Conservation (phyloP, 53 echinoderm and acorn worm species). For the Astropecten irregularis region DNA sequence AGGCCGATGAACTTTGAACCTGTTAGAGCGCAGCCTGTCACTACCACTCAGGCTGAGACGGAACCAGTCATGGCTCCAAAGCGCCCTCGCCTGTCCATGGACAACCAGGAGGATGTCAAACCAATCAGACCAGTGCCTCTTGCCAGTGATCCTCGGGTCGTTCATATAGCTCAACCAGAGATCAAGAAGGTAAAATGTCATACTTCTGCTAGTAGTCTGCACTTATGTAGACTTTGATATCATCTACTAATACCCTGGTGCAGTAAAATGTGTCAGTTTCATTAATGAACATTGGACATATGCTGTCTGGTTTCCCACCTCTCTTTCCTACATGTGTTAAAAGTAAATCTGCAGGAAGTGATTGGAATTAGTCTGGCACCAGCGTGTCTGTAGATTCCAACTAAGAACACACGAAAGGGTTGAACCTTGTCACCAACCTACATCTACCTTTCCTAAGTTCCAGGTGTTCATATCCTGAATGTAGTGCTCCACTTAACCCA, state of each 20-base stretch:
- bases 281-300: not conserved
- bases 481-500: no score
- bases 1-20: constrained; percentile 65
- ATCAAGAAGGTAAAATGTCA: constrained; percentile 74
- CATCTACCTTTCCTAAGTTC: not conserved
- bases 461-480: constrained; percentile 13
- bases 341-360: constrained; percentile 3
- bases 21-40: constrained; percentile 46
- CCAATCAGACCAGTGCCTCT: constrained; percentile 64
- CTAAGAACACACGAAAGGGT: not conserved
- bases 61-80: constrained; percentile 62
- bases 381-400: not conserved
- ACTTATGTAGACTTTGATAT: no score
- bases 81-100: constrained; percentile 75
- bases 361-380: constrained; percentile 29
- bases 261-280: not conserved
- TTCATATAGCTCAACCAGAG: constrained; percentile 70
- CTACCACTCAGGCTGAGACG: constrained; percentile 65
- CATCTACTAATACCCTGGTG: no score
- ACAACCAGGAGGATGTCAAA: constrained; percentile 68
- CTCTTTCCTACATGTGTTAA: not conserved
- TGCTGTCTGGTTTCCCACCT: not conserved
- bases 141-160: constrained; percentile 60
- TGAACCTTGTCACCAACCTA: not conserved
- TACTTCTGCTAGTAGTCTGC: no score